Base-by-base conservation (phyloP, 2,113 vertebrate species). In the Lepisosteus oculatus region DNA sequence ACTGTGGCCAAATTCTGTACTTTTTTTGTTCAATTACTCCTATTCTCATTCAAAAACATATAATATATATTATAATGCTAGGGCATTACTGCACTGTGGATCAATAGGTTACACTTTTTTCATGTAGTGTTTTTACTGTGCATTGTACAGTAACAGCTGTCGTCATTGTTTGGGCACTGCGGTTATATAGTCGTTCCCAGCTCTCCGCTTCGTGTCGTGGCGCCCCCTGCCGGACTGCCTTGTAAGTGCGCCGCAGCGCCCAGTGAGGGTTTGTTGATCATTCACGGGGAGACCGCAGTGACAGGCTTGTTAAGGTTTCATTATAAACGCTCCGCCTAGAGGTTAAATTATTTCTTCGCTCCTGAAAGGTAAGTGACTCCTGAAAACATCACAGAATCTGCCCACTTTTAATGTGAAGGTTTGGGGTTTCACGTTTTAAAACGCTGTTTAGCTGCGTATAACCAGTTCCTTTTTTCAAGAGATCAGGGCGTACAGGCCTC, bases 321-420 rank as follows among this genome's bases (percentile, higher is more conserved):
- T 59, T 59, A 6, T n/a, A 55, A n/a, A 54, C 56, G 14, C 17
- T 61, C 56, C 51, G 54, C 11, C 41, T 8, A 17, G 14, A 9
- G 8, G 55, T 74, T 74, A 63, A 62, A 29, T 11, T n/a, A 61
- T 62, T 70, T 51, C 51, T 41, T 74, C 61, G 57, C 63, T 64
- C 15, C 57, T 69, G 42, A 55, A 62, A 61, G 72, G 72, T 74
- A 69, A 74, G 67, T 55, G 8, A 59, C n/a, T 59, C 13, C n/a
- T 59, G 56, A 12, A 59, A 59, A n/a, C 3, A 59, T 59, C 5
- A 9, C 47, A 9, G 9, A 9, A 51, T 51, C 0, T 51, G 29
- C 29, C 29, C 29, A 29, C 29, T 29, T 29, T 29, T 29, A 29
- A 29, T 29, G 1, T 29, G 29, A 29, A 29, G 29, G 29, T 29